Evolutionary conservation across 2,797 vertebrate species (phyloP).

Genomic region (Pseudotriccus pelzelni): DNA sequence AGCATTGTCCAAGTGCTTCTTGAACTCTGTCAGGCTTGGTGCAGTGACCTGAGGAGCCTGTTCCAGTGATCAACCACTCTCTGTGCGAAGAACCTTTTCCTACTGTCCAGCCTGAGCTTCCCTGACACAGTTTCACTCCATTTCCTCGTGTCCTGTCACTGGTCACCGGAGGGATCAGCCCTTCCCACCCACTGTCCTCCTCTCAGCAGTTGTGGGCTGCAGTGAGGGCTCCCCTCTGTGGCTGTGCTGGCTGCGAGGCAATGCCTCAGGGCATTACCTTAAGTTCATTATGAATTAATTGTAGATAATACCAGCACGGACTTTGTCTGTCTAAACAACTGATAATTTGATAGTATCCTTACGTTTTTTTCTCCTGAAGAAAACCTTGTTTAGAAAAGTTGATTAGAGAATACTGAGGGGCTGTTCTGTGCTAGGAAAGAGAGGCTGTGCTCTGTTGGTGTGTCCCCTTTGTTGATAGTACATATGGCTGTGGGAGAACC

Average conservation of each 20-base stretch:
- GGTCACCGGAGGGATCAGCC: not conserved
- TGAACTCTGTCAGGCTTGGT: not conserved
- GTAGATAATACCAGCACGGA: not conserved
- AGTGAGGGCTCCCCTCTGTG: not conserved
- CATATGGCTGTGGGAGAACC: not conserved
- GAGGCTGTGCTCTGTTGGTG: not conserved
- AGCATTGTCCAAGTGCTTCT: not conserved
- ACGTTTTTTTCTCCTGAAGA: not conserved
- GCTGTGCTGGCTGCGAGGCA: not conserved
- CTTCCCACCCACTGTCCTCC: not conserved
- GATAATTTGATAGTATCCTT: not conserved
- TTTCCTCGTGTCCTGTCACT: not conserved
- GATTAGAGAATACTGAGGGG: not conserved
- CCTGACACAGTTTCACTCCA: rapidly evolving
- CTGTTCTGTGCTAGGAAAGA: not conserved
- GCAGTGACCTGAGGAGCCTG: not conserved
- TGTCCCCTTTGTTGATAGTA: not conserved
- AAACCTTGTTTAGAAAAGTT: not conserved
- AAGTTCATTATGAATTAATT: not conserved
- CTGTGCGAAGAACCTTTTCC: not conserved
- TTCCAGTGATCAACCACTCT: not conserved
- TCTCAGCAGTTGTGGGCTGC: not conserved
- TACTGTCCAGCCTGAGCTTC: not conserved
- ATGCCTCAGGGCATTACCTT: not conserved
- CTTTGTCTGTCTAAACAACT: not conserved